A percentile compares a stretch with the other conserved stretches of the same genome.
Evolutionary conservation across 2,888 invertebrate species (phyloP).

Genomic region (Torymus tubicola): DNA sequence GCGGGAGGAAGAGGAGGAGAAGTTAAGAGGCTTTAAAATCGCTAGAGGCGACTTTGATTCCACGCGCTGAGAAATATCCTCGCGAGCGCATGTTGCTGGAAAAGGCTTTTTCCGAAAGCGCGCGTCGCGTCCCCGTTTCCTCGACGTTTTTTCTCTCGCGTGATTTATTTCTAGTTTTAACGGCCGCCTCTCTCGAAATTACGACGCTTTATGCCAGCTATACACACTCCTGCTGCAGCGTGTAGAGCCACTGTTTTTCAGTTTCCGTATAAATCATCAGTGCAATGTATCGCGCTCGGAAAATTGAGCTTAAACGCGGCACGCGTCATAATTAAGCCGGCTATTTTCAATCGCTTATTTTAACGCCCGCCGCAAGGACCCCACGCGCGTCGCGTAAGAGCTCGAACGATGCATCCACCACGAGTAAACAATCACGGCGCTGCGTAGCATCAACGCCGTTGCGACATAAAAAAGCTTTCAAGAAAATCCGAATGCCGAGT

Average conservation of each 20-base stretch:
- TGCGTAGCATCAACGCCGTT: not conserved
- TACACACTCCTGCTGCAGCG: too few relatives aligned
- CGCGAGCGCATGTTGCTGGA: not conserved
- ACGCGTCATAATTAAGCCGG: not conserved
- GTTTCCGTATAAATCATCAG: too few relatives aligned
- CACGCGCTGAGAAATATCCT: not conserved
- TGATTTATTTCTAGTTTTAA: too few relatives aligned
- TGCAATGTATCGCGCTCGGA: not conserved
- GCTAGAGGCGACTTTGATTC: not conserved
- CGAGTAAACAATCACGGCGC: conserved; percentile 30
- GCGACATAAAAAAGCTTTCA: conserved; percentile 42
- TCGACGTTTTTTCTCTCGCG: too few relatives aligned
- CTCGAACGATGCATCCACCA: too few relatives aligned
- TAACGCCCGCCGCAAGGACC: not conserved
- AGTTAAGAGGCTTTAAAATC: conserved; percentile 23
- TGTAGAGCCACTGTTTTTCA: too few relatives aligned
- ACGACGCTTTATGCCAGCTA: too few relatives aligned
- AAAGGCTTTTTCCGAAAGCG: not conserved
- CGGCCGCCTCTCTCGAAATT: too few relatives aligned
- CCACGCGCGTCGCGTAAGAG: not conserved
- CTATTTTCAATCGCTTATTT: conserved; percentile 7
- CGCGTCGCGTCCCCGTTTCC: too few relatives aligned
- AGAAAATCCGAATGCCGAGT: not conserved
- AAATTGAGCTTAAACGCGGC: not conserved
- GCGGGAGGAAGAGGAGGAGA: not conserved